These are phyloP conservation scores for Sebastolobus alascanus DNA, from an alignment of 2,797 vertebrate species.

Conservation along the genomic window DNA sequence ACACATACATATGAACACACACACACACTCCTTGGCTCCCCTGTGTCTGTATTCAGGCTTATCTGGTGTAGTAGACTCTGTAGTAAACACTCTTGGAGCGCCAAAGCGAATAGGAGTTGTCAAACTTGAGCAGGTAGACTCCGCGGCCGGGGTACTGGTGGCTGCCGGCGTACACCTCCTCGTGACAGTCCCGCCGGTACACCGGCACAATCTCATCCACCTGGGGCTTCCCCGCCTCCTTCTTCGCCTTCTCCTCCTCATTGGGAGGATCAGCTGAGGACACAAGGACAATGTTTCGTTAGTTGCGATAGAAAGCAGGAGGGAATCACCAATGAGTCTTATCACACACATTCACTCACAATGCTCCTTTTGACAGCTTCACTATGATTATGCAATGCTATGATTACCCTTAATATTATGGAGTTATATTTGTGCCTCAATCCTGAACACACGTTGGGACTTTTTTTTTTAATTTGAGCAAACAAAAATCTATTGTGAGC, in stretches of 20 bases:
- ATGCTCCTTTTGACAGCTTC: not conserved
- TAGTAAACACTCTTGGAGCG: conserved; percentile 99
- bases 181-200: conserved; percentile 99
- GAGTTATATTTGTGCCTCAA: not conserved
- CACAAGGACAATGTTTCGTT: not conserved
- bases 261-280: conserved; percentile 86
- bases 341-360: not conserved
- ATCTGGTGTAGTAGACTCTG: conserved; percentile 99
- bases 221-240: conserved; percentile 93
- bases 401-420: not conserved
- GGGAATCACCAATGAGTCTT: not conserved
- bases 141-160: conserved; percentile 99
- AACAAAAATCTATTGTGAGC: not conserved
- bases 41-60: conserved; percentile 85
- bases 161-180: conserved; percentile 98
- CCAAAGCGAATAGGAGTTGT: conserved; percentile 99
- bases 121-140: conserved; percentile 99
- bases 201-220: conserved; percentile 99
- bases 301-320: not conserved
- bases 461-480: not conserved
- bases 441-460: not conserved
- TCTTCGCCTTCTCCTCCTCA: conserved; percentile 95
- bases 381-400: not conserved
- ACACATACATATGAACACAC: conserved; percentile 19
- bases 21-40: conserved; percentile 71